These are phyloP conservation scores for Chaenogobius annularis DNA, from an alignment of 2,113 vertebrate genomes.

Conservation along the genomic window DNA sequence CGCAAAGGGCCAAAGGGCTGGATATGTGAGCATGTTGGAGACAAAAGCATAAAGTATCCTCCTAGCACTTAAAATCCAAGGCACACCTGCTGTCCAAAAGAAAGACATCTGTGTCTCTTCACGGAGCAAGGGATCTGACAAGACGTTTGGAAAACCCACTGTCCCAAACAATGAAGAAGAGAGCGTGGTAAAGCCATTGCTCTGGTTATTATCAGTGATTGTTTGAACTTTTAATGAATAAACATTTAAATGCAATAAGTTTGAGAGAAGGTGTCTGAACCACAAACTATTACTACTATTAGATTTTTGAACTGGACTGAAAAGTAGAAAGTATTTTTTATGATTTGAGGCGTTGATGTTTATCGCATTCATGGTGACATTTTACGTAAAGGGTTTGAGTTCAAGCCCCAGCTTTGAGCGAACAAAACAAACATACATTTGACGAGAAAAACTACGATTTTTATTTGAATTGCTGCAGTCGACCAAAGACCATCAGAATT, in stretches of 20 bases:
- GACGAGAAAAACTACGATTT: too few species aligned
- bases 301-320: too few species aligned
- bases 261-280: too few species aligned
- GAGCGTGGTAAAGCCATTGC: slow-evolving; percentile 12
- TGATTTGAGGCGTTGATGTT: too few species aligned
- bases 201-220: slow-evolving; percentile 23
- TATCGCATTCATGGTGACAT: too few species aligned
- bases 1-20: background rate
- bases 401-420: too few species aligned
- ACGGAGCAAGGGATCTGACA: slow-evolving; percentile 15
- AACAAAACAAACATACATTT: too few species aligned
- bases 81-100: slow-evolving; percentile 12
- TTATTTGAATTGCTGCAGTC: too few species aligned
- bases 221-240: slow-evolving; percentile 64
- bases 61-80: background rate
- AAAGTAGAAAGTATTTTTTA: too few species aligned
- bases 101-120: slow-evolving; percentile 26
- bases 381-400: too few species aligned
- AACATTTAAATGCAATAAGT: slow-evolving; percentile 35
- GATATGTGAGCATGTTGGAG: background rate
- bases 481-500: too few species aligned
- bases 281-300: too few species aligned
- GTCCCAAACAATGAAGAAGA: background rate
- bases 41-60: slow-evolving; percentile 8
- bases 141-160: background rate